Conservation (phyloP, 2,113 vertebrate genomes). For the Microcebus murinus region DNA sequence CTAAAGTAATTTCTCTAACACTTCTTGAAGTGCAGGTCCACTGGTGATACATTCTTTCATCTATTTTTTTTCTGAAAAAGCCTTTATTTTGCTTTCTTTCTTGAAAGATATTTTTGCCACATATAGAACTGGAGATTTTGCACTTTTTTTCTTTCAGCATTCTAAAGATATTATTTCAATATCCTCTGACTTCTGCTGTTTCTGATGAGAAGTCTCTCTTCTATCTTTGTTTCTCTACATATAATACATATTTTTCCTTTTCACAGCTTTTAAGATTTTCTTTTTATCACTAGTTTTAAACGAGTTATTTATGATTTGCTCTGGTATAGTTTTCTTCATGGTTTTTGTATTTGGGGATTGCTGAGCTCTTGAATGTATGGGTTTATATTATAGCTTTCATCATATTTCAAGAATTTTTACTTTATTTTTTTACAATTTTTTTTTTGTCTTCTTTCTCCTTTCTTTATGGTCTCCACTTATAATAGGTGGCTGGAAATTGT, state of each 20-base stretch:
- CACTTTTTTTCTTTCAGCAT: background rate
- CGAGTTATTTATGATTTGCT: background rate
- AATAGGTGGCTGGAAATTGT: background rate
- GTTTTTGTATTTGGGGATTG: background rate
- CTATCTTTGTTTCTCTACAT: background rate
- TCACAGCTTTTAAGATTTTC: background rate
- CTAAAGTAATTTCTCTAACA: background rate
- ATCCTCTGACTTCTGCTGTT: background rate
- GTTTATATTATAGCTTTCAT: background rate
- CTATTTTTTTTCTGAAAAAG: background rate
- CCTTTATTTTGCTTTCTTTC: background rate
- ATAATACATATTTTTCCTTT: background rate
- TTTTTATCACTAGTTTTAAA: background rate
- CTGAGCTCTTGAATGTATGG: background rate
- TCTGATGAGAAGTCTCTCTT: background rate
- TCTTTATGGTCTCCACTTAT: background rate
- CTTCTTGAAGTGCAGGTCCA: background rate
- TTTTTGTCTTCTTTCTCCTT: background rate
- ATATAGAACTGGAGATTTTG: background rate
- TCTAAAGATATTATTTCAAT: background rate
- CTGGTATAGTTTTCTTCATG: background rate
- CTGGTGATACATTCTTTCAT: background rate
- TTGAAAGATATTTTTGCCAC: background rate
- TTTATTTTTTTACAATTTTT: background rate
- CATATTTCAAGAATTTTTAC: background rate